These are phyloP conservation scores for Heterotilapia buettikoferi DNA, from an alignment of 2,113 vertebrate species.

Conservation along the genomic window DNA sequence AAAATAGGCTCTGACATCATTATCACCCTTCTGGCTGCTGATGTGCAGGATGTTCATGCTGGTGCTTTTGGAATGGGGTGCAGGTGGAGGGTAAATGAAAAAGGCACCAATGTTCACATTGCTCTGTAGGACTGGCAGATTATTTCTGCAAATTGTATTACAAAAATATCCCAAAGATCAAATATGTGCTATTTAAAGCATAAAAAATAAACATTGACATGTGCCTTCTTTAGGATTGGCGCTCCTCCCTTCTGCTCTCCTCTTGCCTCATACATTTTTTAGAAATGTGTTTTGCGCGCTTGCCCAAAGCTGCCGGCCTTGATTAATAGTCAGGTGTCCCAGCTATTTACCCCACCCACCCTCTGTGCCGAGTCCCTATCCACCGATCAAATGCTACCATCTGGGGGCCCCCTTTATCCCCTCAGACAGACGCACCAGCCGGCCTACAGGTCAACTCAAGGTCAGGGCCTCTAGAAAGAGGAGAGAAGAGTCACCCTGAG, in stretches of 20 bases:
- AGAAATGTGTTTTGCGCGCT: constrained; percentile 46
- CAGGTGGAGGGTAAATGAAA: not conserved
- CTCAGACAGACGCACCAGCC: constrained; percentile 9
- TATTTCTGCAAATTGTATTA: not conserved
- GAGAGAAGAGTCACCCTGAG: constrained; percentile 37
- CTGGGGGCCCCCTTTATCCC: constrained; percentile 20
- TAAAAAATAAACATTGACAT: not conserved
- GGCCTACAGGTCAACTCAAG: constrained; percentile 19
- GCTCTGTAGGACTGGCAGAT: not conserved
- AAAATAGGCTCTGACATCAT: constrained; percentile 11
- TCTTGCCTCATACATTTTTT: constrained; percentile 59
- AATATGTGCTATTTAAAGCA: not conserved
- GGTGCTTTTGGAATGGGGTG: not conserved
- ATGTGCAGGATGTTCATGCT: not conserved
- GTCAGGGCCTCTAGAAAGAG: constrained; percentile 30
- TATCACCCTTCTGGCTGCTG: not conserved
- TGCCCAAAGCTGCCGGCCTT: constrained; percentile 43
- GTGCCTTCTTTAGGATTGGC: not conserved
- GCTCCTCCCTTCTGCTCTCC: not conserved
- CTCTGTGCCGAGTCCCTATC: not conserved
- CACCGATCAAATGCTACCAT: constrained; percentile 41
- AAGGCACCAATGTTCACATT: not conserved
- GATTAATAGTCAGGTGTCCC: constrained; percentile 66
- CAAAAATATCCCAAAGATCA: not conserved
- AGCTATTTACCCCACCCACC: constrained; percentile 45